A percentile compares a stretch with the other conserved stretches of the same genome.
Evolutionary conservation across 2,797 vertebrate genomes (phyloP).

Genomic region (Urophycis tenuis): DNA sequence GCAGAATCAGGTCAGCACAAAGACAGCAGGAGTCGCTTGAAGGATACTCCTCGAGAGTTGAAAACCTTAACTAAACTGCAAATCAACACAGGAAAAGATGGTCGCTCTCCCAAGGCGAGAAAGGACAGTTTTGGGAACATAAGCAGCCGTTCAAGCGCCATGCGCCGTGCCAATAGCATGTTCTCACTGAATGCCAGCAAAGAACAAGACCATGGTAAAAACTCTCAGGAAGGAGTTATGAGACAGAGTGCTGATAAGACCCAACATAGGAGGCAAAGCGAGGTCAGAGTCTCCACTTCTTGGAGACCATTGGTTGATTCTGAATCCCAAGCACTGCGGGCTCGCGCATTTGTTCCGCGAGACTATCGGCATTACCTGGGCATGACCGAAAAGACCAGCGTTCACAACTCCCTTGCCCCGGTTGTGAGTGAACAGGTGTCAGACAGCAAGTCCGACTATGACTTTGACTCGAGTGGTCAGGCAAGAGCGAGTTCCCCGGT

Average conservation of each 20-base stretch:
- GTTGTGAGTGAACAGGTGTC: constrained; percentile 21
- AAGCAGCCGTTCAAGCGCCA: constrained; percentile 44
- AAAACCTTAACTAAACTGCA: constrained; percentile 35
- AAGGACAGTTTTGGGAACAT: constrained; percentile 50
- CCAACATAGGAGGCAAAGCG: constrained; percentile 28
- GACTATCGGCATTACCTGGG: constrained; percentile 71
- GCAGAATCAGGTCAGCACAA: constrained; percentile 36
- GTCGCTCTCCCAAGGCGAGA: constrained; percentile 41
- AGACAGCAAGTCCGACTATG: constrained; percentile 27
- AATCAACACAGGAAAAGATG: constrained; percentile 44
- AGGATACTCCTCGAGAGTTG: constrained; percentile 46
- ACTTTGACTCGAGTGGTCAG: constrained; percentile 39
- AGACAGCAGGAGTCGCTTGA: constrained; percentile 38
- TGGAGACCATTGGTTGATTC: constrained; percentile 49
- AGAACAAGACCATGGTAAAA: constrained; percentile 38
- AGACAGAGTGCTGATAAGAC: constrained; percentile 40
- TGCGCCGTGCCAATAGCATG: constrained; percentile 66
- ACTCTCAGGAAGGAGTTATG: constrained; percentile 49
- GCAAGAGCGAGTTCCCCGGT: constrained; percentile 56
- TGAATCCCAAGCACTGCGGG: constrained; percentile 50
- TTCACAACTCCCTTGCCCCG: constrained; percentile 40
- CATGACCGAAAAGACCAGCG: constrained; percentile 52
- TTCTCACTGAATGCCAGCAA: constrained; percentile 51
- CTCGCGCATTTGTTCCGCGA: constrained; percentile 61
- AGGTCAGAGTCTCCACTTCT: constrained; percentile 18